Conservation (phyloP, 2,797 vertebrate species). For the Phalloptychus januarius region DNA sequence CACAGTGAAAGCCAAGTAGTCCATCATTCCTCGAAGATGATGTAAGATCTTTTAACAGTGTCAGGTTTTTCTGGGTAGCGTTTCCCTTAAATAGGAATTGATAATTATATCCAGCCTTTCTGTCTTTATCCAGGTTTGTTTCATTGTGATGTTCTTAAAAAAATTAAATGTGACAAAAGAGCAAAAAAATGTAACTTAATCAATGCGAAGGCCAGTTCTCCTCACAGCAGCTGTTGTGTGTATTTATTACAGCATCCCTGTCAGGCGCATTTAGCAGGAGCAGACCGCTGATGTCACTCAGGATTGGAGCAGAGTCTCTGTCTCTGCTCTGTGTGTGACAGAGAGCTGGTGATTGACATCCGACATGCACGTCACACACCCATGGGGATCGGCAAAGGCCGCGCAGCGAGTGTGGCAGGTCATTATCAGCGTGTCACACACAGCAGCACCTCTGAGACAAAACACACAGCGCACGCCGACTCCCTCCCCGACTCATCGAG, state of each 20-base stretch:
- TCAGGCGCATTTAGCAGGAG: constrained; percentile 54
- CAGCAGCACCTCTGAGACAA: constrained; percentile 66
- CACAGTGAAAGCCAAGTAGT: neutral
- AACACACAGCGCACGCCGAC: constrained; percentile 54
- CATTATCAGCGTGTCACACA: constrained; percentile 83
- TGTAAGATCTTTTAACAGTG: neutral
- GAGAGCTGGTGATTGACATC: constrained; percentile 65
- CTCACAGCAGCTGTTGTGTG: constrained; percentile 10
- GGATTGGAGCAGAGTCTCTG: constrained; percentile 41
- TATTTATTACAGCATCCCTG: constrained; percentile 45
- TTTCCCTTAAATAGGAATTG: neutral
- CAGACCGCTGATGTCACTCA: constrained; percentile 53
- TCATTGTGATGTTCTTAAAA: neutral
- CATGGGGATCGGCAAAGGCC: constrained; percentile 55
- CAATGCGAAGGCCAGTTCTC: neutral
- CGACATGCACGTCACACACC: constrained; percentile 61
- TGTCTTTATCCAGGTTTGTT: neutral
- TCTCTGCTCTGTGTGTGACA: constrained; percentile 24
- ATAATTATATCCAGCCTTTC: neutral
- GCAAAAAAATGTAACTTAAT: neutral
- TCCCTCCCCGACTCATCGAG: constrained; percentile 69
- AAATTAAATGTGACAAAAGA: neutral
- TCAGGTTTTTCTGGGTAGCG: neutral
- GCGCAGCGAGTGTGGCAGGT: constrained; percentile 73
- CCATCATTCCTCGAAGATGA: neutral